A percentile compares a stretch with the other conserved stretches of the same genome.
Conservation (phyloP, 2,113 vertebrate species). For the Cathartes aura region DNA sequence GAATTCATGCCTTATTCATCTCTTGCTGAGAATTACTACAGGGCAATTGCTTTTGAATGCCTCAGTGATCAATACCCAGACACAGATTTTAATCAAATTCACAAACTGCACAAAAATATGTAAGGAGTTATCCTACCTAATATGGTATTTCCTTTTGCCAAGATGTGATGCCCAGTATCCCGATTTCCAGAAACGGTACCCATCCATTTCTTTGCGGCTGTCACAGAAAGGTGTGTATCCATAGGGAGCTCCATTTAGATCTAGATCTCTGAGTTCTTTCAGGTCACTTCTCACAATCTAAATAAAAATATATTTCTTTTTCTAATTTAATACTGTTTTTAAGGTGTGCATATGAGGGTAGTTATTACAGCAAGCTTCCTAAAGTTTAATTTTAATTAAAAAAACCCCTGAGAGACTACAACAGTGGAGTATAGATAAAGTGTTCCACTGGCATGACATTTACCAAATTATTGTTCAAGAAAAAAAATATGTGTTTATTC, state of each 20-base stretch:
- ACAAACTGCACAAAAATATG: background rate
- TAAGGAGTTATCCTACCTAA: slow-evolving; percentile 80
- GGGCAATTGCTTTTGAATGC: background rate
- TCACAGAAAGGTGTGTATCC: slow-evolving; percentile 97
- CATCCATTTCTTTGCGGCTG: slow-evolving; percentile 95
- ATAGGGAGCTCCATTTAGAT: slow-evolving; percentile 92
- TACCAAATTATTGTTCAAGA: background rate
- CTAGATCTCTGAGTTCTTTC: slow-evolving; percentile 89
- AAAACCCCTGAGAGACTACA: background rate
- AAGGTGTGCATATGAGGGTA: background rate
- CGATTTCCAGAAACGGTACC: slow-evolving; percentile 96
- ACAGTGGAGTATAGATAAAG: background rate
- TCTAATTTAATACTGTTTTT: background rate
- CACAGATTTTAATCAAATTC: background rate
- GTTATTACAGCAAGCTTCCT: background rate
- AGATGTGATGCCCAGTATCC: slow-evolving; percentile 98
- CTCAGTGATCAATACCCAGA: background rate
- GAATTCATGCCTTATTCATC: background rate
- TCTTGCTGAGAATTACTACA: background rate
- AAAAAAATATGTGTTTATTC: background rate
- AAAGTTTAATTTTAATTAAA: background rate
- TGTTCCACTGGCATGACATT: background rate
- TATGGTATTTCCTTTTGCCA: slow-evolving; percentile 91
- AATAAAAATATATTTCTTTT: background rate
- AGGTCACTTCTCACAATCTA: slow-evolving; percentile 95